These are phyloP conservation scores for Antheraea pernyi DNA, from an alignment of 1,140 invertebrate species.

Conservation along the genomic window DNA sequence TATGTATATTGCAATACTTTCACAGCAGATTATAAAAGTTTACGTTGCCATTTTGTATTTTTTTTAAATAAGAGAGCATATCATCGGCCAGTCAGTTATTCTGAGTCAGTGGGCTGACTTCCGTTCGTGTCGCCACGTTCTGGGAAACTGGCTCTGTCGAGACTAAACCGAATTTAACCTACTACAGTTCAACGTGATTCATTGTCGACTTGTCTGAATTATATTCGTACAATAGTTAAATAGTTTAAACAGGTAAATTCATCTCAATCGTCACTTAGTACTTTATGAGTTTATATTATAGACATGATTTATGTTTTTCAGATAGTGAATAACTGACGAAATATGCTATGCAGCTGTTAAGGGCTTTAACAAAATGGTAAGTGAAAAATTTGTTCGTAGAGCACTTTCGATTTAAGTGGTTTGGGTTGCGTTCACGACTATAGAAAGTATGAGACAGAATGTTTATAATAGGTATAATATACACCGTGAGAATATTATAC, in stretches of 20 bases:
- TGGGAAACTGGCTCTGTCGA: constrained; percentile 23
- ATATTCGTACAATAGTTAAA: not conserved
- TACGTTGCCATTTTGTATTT: not conserved
- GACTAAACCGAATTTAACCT: constrained; percentile 13
- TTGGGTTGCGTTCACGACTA: constrained; percentile 7
- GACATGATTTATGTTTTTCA: constrained; percentile 13
- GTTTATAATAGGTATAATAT: not conserved
- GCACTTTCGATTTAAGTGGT: constrained; percentile 4
- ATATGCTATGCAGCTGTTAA: constrained; percentile 35
- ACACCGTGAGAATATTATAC: not conserved
- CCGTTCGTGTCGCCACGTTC: constrained; percentile 33
- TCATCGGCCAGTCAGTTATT: constrained; percentile 11
- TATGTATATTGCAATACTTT: too few species aligned
- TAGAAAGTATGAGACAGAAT: constrained; percentile 18
- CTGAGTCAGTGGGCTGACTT: constrained; percentile 35
- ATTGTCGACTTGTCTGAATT: constrained; percentile 9
- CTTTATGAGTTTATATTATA: not conserved
- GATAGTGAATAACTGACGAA: constrained; percentile 10
- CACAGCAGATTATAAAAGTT: not conserved
- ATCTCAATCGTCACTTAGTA: constrained; percentile 8
- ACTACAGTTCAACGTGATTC: constrained; percentile 24
- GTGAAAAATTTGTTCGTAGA: constrained; percentile 23
- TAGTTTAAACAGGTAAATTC: constrained; percentile 8
- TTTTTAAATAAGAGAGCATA: not conserved
- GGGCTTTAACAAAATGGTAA: constrained; percentile 30